Evolutionary conservation across 2,113 vertebrate species (phyloP).

Genomic region (Xyrauchen texanus): DNA sequence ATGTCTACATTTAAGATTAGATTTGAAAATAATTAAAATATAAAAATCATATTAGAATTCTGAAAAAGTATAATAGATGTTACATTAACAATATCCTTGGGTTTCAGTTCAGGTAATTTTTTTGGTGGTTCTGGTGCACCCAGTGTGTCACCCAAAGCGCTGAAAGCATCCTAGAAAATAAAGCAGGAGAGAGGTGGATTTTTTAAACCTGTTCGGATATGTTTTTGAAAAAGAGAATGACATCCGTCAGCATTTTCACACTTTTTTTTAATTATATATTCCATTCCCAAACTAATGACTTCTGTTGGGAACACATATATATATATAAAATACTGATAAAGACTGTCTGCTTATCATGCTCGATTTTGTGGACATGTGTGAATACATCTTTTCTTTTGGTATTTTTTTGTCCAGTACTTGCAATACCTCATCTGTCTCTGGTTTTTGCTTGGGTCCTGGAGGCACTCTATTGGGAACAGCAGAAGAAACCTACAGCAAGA

Average conservation of each 20-base stretch:
- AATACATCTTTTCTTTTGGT: too few species aligned
- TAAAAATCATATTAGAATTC: neutral
- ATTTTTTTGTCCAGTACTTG: neutral
- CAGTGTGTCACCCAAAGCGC: constrained; percentile 61
- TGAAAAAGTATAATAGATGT: neutral
- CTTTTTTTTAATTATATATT: neutral
- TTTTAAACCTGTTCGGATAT: neutral
- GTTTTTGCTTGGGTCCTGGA: neutral
- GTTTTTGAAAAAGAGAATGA: too few species aligned
- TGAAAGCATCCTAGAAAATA: constrained; percentile 62
- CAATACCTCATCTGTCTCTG: constrained; percentile 8
- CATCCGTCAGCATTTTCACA: neutral
- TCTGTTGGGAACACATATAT: too few species aligned
- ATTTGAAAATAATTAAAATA: too few species aligned
- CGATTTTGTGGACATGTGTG: too few species aligned
- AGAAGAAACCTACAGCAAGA: constrained; percentile 10
- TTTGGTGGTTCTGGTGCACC: constrained; percentile 57
- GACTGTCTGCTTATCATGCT: too few species aligned
- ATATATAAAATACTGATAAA: too few species aligned
- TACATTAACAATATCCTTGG: constrained; percentile 55
- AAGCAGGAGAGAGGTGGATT: constrained; percentile 38
- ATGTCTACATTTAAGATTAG: neutral
- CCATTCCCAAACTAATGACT: too few species aligned
- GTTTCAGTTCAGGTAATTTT: constrained; percentile 53
- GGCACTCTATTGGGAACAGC: neutral